Conservation (phyloP, 2,888 invertebrate species). For the Fragum fragum region DNA sequence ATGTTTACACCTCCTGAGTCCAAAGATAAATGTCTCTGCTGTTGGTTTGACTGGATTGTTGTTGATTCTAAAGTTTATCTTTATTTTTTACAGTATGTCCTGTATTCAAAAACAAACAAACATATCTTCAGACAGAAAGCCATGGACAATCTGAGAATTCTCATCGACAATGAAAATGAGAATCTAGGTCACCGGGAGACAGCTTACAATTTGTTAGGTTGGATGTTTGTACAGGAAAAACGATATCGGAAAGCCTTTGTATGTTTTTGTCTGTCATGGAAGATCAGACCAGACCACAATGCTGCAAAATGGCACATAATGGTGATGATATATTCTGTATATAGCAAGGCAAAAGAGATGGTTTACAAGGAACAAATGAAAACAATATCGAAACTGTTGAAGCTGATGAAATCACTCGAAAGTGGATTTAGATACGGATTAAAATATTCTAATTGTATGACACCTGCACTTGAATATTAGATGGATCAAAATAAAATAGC, state of each 20-base stretch:
- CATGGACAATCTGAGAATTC: not conserved
- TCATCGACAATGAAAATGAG: not conserved
- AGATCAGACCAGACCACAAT: constrained; percentile 17
- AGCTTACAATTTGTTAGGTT: constrained; percentile 14
- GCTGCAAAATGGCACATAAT: constrained; percentile 30
- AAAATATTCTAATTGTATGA: no score
- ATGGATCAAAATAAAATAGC: no score
- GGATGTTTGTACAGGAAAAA: constrained; percentile 11
- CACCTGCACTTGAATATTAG: no score
- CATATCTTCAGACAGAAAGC: not conserved
- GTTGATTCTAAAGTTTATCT: constrained; percentile 28
- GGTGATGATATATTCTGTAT: not conserved
- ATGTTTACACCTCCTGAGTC: not conserved
- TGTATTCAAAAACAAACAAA: not conserved
- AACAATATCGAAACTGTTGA: no score
- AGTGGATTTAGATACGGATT: no score
- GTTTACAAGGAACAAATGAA: no score
- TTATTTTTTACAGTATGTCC: constrained; percentile 20
- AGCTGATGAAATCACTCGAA: no score
- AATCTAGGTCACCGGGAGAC: constrained; percentile 23
- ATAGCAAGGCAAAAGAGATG: no score
- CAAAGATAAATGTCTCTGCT: not conserved
- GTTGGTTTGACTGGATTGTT: constrained; percentile 33
- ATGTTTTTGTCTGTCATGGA: constrained; percentile 15
- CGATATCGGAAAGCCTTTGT: not conserved